Evolutionary conservation across 2,888 invertebrate species (phyloP), one percentile per base, ranked within the genome.

Genomic region (Eilema sororculum): DNA sequence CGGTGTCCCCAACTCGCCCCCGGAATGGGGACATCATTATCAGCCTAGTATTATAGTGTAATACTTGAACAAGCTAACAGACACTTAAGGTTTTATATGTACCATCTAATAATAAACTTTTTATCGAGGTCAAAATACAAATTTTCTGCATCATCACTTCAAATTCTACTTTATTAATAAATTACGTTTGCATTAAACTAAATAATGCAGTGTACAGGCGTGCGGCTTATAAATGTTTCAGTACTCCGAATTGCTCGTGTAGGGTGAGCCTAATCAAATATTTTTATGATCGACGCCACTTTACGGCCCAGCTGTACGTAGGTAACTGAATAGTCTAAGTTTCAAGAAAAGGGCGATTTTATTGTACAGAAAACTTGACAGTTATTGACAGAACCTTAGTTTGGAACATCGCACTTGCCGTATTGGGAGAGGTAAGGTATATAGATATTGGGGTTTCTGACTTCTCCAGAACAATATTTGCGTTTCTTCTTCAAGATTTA

Each of bases 271-370:
- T 95, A 94, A 95, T 95, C 95, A 95, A 95, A 94, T 94, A 95
- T 94, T 95, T 95, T 95, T 95, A 95, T 94, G 95, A 94, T 94
- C 93, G 90, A 93, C 93, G 91, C 89, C 89, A 89, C 92, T 94
- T 94, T 94, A 94, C 90, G 92, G 90, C 86, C 85, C 90, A 91
- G 90, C 85, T 86, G 82, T 82, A 86, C 86, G 57, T 59, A 86
- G 83, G 83, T 86, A 76, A 77, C 73, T 67, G 70, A 70, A 63
- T 85, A 86, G 87, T 73, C 9, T 61, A 81, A 78, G 78, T 66
- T 22, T 60, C 58, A 60, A 75, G 69, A 59, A 8, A 8, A 20
- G 0, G 52, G 16, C 2, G 41, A 41, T n/a, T 33, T 22, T 33
- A 3, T 33, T 20, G 4, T 46, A 1, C 0, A 20, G 20, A 20